These are phyloP conservation scores for Corvus moneduloides DNA, from an alignment of 2,113 vertebrate species.

Conservation along the genomic window DNA sequence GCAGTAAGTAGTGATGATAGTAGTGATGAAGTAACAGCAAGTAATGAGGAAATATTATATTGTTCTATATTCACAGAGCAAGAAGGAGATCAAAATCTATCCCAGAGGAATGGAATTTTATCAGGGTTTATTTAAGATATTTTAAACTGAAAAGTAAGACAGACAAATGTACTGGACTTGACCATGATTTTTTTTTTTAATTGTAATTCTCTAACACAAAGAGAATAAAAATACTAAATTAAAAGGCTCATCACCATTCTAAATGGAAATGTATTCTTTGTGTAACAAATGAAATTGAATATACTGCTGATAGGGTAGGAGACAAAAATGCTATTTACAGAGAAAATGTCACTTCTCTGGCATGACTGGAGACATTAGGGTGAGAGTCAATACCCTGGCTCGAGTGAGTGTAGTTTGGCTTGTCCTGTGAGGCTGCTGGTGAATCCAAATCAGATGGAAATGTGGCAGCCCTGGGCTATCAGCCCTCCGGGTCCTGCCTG, in stretches of 20 bases:
- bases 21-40: neutral
- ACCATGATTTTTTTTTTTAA: neutral
- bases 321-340: neutral
- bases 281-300: neutral
- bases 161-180: neutral
- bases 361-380: neutral
- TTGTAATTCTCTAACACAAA: neutral
- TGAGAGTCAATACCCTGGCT: neutral
- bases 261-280: neutral
- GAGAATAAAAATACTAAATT: neutral
- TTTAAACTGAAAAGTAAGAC: neutral
- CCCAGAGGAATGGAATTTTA: neutral
- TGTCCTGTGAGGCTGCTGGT: neutral
- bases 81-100: neutral
- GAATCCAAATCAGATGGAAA: neutral
- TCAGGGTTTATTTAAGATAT: neutral
- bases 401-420: neutral
- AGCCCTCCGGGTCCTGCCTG: neutral
- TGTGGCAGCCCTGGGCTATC: neutral
- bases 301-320: neutral
- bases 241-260: neutral
- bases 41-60: neutral
- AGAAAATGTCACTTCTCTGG: neutral
- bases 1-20: neutral
- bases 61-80: neutral